Evolutionary conservation across 1,140 invertebrate species (phyloP).

Genomic region (Penaeus vannamei): DNA sequence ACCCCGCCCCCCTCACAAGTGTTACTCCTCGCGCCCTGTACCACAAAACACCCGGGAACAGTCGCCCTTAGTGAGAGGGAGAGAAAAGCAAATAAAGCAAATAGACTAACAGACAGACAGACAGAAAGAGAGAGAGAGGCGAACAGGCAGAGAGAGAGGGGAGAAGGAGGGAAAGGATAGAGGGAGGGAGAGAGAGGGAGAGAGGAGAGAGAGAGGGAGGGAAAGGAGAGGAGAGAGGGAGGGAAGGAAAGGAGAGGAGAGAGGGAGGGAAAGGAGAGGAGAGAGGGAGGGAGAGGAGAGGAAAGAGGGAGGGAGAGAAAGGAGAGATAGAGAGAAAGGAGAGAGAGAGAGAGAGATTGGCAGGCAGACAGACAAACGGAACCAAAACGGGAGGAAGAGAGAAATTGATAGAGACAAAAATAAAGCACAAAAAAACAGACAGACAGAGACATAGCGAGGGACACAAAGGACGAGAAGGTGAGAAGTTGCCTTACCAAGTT

Average conservation of each 20-base stretch:
- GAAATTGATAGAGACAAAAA: background rate
- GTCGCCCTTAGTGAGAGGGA: no score
- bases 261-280: background rate
- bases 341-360: background rate
- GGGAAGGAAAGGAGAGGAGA: background rate
- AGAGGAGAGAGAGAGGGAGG: background rate
- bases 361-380: background rate
- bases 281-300: background rate
- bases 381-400: background rate
- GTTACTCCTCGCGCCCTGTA: no score
- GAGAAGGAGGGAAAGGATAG: background rate
- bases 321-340: rapidly evolving
- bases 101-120: no score
- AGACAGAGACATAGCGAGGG: no score
- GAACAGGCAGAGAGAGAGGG: no score
- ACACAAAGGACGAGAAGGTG: no score
- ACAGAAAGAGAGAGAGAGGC: no score
- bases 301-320: background rate
- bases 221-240: background rate
- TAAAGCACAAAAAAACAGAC: background rate
- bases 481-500: no score
- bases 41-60: no score
- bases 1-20: no score
- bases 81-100: no score
- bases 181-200: background rate